Base-by-base conservation (phyloP, 1,140 invertebrate genomes). In the Phenacoccus solenopsis region DNA sequence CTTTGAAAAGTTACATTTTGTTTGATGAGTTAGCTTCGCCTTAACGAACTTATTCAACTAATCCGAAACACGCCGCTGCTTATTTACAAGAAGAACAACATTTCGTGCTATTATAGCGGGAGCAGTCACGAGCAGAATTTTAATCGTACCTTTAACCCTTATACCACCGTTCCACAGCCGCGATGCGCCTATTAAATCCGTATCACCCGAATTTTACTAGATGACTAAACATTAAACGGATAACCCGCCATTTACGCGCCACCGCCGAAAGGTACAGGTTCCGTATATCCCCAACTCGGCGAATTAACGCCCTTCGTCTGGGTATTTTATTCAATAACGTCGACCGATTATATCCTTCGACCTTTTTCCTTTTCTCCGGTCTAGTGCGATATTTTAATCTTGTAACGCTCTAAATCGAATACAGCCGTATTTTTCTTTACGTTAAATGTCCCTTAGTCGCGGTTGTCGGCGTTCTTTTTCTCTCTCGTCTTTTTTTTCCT, bases 31-130 rank as follows among this genome's bases (percentile, higher is more conserved):
- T 49, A 49, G 38, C 20, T 49, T 49, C 20, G 38, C 38, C n/a
- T 49, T 49, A 49, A 49, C 38, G 38, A 49, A 49, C 38, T 49
- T n/a, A 49, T 49, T 49, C 38, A 49, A 49, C 38, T 49, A 49
- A 49, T 49, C 16, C 38, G 38, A 49, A 49, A 49, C 38, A n/a
- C 16, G 16, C 38, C 16, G 16, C 5, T 16, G 38, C 38, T 49
- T 16, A 49, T 49, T 49, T 49, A n/a, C 4, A n/a, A 49, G 38
- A 16, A 49, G 20, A n/a, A n/a, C n/a, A n/a, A n/a, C n/a, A 49
- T 49, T 49, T 49, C 16, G 38, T n/a, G 16, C 38, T 16, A 49
- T 49, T 49, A 49, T 49, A 16, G 38, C 4, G 12, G 38, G 12
- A 49, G 12, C 38, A n/a, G 38, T 49, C 38, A 49, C 20, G 38